phyloP scores from a whole-genome alignment of 2,113 vertebrate genomes.

The Lichenostomus cassidix region DNA sequence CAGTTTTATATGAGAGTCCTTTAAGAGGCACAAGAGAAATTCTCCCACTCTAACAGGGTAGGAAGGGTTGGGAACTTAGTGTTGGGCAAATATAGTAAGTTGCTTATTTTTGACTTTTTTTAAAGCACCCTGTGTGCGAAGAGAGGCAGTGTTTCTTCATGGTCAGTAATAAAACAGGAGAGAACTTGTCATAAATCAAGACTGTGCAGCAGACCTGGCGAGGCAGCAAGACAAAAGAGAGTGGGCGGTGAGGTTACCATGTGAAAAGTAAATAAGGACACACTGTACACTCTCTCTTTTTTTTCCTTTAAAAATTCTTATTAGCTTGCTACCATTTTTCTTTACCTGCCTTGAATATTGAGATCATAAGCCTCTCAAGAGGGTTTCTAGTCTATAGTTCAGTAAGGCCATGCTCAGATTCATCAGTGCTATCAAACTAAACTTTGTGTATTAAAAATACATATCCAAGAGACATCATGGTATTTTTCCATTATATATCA shows the following conservation, averaged over 20 bases:
- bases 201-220: neutral
- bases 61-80: neutral
- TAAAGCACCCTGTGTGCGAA: neutral
- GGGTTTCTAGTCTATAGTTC: neutral
- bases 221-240: constrained; percentile 26
- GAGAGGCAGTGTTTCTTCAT: neutral
- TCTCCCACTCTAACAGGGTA: neutral
- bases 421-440: neutral
- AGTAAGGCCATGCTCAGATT: neutral
- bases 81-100: neutral
- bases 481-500: neutral
- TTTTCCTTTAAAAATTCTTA: neutral
- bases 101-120: neutral
- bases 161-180: neutral
- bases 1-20: neutral
- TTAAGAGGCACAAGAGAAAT: neutral
- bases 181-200: constrained; percentile 44
- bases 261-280: constrained; percentile 42
- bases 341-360: neutral
- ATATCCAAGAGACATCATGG: neutral
- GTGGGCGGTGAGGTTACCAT: neutral
- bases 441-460: neutral
- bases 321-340: neutral
- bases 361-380: neutral
- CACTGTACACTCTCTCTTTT: neutral